These are phyloP conservation scores for Hedychridium roseum DNA, from an alignment of 2,888 invertebrate genomes.

Conservation along the genomic window DNA sequence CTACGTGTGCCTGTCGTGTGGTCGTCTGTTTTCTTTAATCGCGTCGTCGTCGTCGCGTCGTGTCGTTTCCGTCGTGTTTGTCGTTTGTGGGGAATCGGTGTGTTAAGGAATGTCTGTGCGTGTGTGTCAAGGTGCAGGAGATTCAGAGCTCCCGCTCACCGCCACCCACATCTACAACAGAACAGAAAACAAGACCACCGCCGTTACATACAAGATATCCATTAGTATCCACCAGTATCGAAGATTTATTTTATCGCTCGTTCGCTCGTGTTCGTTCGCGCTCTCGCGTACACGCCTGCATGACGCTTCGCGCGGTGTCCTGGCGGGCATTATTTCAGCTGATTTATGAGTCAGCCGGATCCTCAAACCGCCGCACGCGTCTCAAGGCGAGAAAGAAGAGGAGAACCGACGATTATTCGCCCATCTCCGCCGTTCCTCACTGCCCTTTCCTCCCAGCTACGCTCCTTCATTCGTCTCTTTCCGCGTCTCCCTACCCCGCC, in stretches of 20 bases:
- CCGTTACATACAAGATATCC: slow-evolving; percentile 63
- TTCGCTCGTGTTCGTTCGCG: slow-evolving; percentile 28
- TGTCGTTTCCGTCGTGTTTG: slow-evolving; percentile 8
- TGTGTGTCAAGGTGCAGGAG: slow-evolving; percentile 52
- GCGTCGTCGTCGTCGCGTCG: slow-evolving; percentile 6
- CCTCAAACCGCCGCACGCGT: slow-evolving; percentile 22
- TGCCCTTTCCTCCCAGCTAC: no score
- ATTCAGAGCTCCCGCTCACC: slow-evolving; percentile 64
- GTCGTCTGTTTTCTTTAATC: no score
- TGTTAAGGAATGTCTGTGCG: slow-evolving; percentile 22
- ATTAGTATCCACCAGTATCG: slow-evolving; percentile 58
- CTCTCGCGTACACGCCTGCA: slow-evolving; percentile 27
- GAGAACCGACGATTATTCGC: slow-evolving; percentile 21
- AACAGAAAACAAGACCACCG: slow-evolving; percentile 64
- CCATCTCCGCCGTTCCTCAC: slow-evolving; percentile 15
- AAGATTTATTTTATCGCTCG: slow-evolving; percentile 55
- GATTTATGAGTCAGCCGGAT: slow-evolving; percentile 50
- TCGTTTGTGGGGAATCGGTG: slow-evolving; percentile 21
- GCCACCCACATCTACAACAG: slow-evolving; percentile 65
- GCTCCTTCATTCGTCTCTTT: slow-evolving; percentile 3
- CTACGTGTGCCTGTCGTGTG: slow-evolving; percentile 1
- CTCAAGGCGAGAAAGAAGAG: slow-evolving; percentile 16
- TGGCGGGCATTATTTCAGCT: slow-evolving; percentile 50
- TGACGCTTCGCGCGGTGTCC: slow-evolving; percentile 42
- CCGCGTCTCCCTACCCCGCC: not conserved